Evolutionary conservation across 1,140 invertebrate species (phyloP), one percentile per base, ranked within the genome.

Genomic region (Drosophila orosa): DNA sequence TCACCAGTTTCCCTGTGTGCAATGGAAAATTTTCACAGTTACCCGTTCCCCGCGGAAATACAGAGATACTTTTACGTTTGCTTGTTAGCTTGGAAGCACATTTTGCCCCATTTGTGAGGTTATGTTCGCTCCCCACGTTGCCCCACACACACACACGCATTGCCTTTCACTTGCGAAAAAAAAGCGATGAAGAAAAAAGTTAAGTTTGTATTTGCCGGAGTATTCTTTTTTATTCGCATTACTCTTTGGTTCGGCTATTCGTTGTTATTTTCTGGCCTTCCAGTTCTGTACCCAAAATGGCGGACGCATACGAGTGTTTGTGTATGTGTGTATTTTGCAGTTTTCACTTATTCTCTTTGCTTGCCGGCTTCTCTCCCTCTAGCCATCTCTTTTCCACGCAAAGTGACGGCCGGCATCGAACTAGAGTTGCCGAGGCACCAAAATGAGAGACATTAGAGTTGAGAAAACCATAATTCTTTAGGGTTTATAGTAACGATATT

Each of bases 221-320:
- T 79, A 66, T 73, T 78, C 57, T 81, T 81, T 79, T 78, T 80
- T 73, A 75, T 85, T 89, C 56, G 84, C 84, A 89, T 80, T 86
- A 74, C 73, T 72, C 59, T 78, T 89, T 89, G 66, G 27, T 76
- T 74, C 56, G 77, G 75, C 72, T 44, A 69, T 87, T 87, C 83
- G 84, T 87, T 89, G 80, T 84, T 84, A 80, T 87, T 83, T 89
- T 78, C 65, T 78, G 75, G 69, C 74, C 78, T 78, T 80, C 77
- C 84, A 84, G 80, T 80, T 83, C 71, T 74, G 73, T 84, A 76
- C 63, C 71, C 79, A 90, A 90, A 90, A 90, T 90, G 86, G 86
- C 86, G 81, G 86, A 50, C 66, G 40, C 58, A 44, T 52, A 66
- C 62, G 60, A 37, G 33, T 77, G 61, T 74, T 33, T 76, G 24